Base-by-base conservation (phyloP, 2,113 vertebrate genomes). In the Stercorarius parasiticus region DNA sequence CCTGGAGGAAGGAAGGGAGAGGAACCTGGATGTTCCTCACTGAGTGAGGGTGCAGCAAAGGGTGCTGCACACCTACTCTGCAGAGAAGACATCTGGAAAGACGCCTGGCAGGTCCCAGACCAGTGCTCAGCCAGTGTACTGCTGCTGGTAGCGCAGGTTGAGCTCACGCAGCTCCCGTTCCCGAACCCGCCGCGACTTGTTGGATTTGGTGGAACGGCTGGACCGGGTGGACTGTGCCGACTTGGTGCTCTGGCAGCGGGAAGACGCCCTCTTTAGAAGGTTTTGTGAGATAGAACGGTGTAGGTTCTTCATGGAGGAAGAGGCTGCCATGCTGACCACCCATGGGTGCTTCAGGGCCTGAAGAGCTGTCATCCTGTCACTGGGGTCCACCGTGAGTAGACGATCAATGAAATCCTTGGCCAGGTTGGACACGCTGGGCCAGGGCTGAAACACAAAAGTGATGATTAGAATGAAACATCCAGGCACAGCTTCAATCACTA, bases 191-290 rank as follows among this genome's bases (percentile, higher is more conserved):
- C 99, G 98, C 0, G 99, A 99, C 83, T 99, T 99, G 97, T 98
- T 99, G 98, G 99, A 99, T 16, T 99, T 99, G 81, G 99, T 99
- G 58, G 99, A 99, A 89, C 99, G 99, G 97, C 98, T 99, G 92
- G 99, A 99, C 82, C 99, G 99, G 0, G 99, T 99, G 87, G 99
- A 99, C 97, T 99, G 99, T 2, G 99, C 98, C 0, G 99, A 99
- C 92, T 99, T 99, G 97, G 99, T 99, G 98, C 99, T 99, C 96
- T 99, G 99, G 98, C 99, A 99, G 97, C 99, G 99, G 3, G 99
- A 99, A 4, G 99, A 99, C 0, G 99, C 99, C 21, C 99, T 98
- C 97, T 99, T 99, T 96, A 99, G 98, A 81, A 99, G 99, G 98
- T 99, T 99, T 85, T 99, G 99, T 0, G 99, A 99, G 94, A 99